Conservation (phyloP, 2,888 invertebrate species). For the Atherix ibis region DNA sequence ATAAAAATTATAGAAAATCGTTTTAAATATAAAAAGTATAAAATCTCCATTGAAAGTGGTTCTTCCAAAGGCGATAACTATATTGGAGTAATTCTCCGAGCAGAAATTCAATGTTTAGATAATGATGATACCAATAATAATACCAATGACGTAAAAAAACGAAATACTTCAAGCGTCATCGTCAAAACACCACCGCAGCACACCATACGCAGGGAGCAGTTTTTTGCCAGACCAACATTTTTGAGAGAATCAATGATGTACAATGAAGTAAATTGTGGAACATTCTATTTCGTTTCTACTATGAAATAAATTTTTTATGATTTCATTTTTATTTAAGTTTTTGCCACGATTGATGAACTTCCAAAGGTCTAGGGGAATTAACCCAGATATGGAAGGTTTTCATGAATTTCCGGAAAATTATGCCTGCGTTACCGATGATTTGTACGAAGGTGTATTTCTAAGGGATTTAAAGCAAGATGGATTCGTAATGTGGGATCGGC, state of each 20-base stretch:
- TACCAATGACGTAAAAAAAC: neutral
- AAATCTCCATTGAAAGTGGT: conserved; percentile 17
- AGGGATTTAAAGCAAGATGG: conserved; percentile 32
- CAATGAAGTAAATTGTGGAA: conserved; percentile 18
- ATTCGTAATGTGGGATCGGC: conserved; percentile 33
- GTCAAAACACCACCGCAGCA: conserved; percentile 25
- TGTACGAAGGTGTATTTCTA: conserved; percentile 33
- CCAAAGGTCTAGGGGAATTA: conserved; percentile 18
- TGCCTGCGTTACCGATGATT: conserved; percentile 25
- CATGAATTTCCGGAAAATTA: conserved; percentile 18
- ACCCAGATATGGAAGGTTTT: conserved; percentile 14
- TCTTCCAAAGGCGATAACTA: conserved; percentile 26
- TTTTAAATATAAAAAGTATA: too few relatives aligned
- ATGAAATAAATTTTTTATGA: too few relatives aligned
- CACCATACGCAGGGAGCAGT: conserved; percentile 19
- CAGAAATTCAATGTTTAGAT: conserved; percentile 10
- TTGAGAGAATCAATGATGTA: conserved; percentile 22
- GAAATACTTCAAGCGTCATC: conserved; percentile 14
- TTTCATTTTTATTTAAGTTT: conserved; percentile 13
- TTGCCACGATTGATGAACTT: conserved; percentile 19
- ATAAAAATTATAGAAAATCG: conserved; percentile 16
- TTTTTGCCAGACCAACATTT: conserved; percentile 22
- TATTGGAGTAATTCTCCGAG: conserved; percentile 22
- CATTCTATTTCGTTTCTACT: too few relatives aligned
- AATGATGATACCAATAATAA: conserved; percentile 2